These are phyloP conservation scores for Ciconia maguari DNA, from an alignment of 2,113 vertebrate genomes.

Conservation along the genomic window DNA sequence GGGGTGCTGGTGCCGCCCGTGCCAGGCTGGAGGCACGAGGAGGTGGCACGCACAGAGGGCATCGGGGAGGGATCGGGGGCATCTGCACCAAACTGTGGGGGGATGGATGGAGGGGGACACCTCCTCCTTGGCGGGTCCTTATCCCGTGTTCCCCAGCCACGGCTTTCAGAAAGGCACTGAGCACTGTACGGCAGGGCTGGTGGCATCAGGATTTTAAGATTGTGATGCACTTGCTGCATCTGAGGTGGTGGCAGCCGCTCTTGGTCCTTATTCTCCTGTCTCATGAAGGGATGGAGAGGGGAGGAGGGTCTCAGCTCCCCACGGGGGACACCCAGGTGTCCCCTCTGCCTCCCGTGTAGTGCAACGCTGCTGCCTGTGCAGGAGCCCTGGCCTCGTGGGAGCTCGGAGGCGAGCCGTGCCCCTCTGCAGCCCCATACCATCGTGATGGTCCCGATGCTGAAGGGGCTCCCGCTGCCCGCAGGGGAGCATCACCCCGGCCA, in stretches of 20 bases:
- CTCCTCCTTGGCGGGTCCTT: neutral
- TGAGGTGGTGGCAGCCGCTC: accelerated
- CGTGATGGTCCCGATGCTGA: accelerated
- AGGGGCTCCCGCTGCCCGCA: accelerated
- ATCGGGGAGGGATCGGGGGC: accelerated
- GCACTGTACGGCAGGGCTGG: accelerated
- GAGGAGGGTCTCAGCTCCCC: no score
- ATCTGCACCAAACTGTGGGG: neutral
- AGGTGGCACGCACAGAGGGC: neutral
- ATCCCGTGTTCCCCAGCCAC: neutral
- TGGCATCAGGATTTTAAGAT: neutral
- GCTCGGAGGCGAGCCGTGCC: accelerated
- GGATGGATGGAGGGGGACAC: neutral
- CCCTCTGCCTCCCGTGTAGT: neutral
- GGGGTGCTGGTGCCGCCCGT: neutral
- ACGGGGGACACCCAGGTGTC: neutral
- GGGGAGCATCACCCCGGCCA: accelerated
- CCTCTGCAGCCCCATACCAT: neutral
- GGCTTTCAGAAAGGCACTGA: neutral
- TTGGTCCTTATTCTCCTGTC: neutral
- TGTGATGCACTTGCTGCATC: accelerated
- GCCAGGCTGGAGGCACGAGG: neutral
- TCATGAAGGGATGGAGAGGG: neutral
- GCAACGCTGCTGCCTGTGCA: accelerated
- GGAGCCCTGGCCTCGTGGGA: neutral